Evolutionary conservation across 1,140 invertebrate genomes (phyloP).

Genomic region (Caerostris darwini): DNA sequence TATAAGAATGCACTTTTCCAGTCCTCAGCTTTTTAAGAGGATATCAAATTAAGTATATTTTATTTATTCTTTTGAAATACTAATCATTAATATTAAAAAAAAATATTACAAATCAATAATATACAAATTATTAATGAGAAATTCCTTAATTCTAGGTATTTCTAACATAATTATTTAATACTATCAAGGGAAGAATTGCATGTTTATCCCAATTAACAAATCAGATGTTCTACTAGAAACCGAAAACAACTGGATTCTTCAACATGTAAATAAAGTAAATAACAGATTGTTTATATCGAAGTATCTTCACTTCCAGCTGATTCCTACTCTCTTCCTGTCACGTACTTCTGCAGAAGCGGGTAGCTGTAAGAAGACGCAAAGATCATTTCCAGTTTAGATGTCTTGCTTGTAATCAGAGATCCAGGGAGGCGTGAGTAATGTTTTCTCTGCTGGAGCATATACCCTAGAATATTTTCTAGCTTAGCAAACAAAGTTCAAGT

Average conservation of each 20-base stretch:
- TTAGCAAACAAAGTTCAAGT: background rate
- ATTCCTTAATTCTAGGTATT: no score
- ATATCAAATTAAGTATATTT: no score
- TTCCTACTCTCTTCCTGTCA: background rate
- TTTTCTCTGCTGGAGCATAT: background rate
- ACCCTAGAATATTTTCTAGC: background rate
- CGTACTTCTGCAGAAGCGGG: background rate
- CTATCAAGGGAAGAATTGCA: no score
- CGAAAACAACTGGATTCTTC: background rate
- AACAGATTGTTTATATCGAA: background rate
- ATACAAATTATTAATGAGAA: no score
- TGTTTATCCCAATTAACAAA: background rate
- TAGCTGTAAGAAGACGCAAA: background rate
- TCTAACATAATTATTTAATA: no score
- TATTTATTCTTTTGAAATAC: no score
- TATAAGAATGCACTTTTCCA: no score
- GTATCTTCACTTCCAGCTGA: background rate
- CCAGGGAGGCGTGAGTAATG: conserved; percentile 1
- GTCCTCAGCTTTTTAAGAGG: no score
- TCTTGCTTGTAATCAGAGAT: background rate
- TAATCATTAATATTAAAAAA: no score
- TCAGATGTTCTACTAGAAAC: background rate
- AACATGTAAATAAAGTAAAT: background rate
- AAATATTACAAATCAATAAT: no score
- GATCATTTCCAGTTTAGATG: conserved; percentile 6